Base-by-base conservation (phyloP, 2,888 invertebrate genomes). In the Luperina testacea region DNA sequence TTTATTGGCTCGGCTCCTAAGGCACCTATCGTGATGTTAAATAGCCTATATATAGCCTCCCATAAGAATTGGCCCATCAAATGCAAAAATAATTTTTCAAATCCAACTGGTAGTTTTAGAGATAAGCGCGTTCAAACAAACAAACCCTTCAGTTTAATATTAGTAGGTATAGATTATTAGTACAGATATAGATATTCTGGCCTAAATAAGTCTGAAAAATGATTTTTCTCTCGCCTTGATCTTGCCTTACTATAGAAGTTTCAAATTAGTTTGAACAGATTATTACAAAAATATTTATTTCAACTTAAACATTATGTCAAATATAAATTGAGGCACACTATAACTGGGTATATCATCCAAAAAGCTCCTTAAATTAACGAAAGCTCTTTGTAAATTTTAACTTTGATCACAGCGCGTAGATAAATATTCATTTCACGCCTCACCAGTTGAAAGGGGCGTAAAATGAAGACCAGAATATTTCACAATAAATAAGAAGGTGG, bases 401-500 rank as follows among this genome's bases (percentile, higher is more conserved):
- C 83, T 87, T 82, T 82, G 87, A 86, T 86, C 82, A 67, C n/a
- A 65, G 69, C n/a, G 24, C 61, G 48, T 64, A 81, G 48, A 83
- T 85, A 86, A 77, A 86, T 82, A 81, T 76, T 85, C 69, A 85
- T 81, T 88, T 82, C 75, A 79, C 79, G 76, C 77, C 74, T 83
- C 76, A 77, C 65, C 82, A 83, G 80, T 86, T 88, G 78, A 82
- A 88, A 82, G 77, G 77, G 77, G 80, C 71, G 79, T 82, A 83
- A 88, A 83, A 88, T 88, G 77, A 83, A 85, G 79, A 83, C 78
- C 72, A 81, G 75, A 84, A 84, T 89, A 88, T 87, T 88, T 90
- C 78, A 83, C 82, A 85, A 85, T 90, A 85, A 82, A 87, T 84
- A 83, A 84, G 88, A 78, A 83, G 89, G 86, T 82, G 89, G 79